Base-by-base conservation (phyloP, 2,797 vertebrate genomes). In the Huso huso region DNA sequence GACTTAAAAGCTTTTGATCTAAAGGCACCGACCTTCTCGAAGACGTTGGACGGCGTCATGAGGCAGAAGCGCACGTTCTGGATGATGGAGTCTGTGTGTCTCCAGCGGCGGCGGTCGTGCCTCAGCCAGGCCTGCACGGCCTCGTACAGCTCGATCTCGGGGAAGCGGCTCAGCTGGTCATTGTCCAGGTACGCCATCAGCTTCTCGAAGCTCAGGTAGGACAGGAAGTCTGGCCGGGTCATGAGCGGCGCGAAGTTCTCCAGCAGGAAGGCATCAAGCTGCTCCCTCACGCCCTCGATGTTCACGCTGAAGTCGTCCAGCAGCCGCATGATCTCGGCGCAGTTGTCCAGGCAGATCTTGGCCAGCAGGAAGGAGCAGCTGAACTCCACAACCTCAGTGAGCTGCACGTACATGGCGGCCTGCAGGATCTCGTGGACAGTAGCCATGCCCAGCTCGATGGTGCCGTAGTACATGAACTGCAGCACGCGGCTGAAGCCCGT, bases 391-490 rank as follows among this genome's bases (percentile, higher is more conserved):
- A 94, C 96, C 83, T 99, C 96, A 62, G 95, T 97, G 77, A 99
- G 92, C 81, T 99, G 96, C 69, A 99, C 96, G 69, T 99, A 99
- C 95, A 98, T 99, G 75, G 96, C 96, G 65, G 96, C 96, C 90
- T 99, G 96, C 60, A 99, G 89, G 76, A 99, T 98, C 83, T 99
- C 96, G 74, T 99, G 96, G 74, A 98, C 95, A 1, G 95, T 97
- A 82, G 87, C 91, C 96, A 98, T 99, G 89, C 95, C 98, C 77
- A 98, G 92, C 90, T 99, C 96, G 89, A 99, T 93, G 4, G 93
- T 96, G 79, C 96, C 96, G 75, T 99, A 99, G 88, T 99, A 99
- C 96, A 99, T 99, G 87, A 99, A 99, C 0, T 96, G 91, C 49
- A 99, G 94, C 51, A 98, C 95, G 71, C 98, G 95, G 70, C 95